Evolutionary conservation across 2,113 vertebrate species (phyloP).

Genomic region (Sturnira hondurensis): DNA sequence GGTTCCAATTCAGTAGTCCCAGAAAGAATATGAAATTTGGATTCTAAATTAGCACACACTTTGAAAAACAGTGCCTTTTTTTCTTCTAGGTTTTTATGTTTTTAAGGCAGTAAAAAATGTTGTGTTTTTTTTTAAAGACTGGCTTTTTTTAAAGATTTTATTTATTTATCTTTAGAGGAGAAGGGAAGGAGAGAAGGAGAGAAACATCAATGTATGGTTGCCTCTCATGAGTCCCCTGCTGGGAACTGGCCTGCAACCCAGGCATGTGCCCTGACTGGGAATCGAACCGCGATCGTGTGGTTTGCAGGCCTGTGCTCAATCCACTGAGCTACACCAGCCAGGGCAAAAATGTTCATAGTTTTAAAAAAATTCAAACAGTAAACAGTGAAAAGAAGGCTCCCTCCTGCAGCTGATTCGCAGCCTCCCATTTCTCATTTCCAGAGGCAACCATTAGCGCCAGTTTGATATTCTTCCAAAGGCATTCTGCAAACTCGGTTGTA

Average conservation of each 20-base stretch:
- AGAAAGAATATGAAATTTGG: not conserved
- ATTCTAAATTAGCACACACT: not conserved
- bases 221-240: too few relatives aligned
- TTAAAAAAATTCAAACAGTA: not conserved
- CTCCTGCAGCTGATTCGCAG: not conserved
- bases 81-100: not conserved
- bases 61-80: not conserved
- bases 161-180: too few relatives aligned
- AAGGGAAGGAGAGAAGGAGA: too few relatives aligned
- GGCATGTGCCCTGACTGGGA: too few relatives aligned
- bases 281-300: too few relatives aligned
- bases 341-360: not conserved
- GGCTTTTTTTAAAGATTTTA: too few relatives aligned
- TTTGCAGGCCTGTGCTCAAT: too few relatives aligned
- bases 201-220: too few relatives aligned
- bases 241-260: too few relatives aligned
- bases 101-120: constrained; percentile 9
- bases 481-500: not conserved
- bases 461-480: not conserved
- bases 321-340: too few relatives aligned
- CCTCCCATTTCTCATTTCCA: not conserved
- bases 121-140: too few relatives aligned
- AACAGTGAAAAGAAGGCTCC: not conserved
- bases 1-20: not conserved
- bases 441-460: not conserved